phyloP scores from a whole-genome alignment of 1,140 invertebrate species.

The Alviniconcha marisindica region DNA sequence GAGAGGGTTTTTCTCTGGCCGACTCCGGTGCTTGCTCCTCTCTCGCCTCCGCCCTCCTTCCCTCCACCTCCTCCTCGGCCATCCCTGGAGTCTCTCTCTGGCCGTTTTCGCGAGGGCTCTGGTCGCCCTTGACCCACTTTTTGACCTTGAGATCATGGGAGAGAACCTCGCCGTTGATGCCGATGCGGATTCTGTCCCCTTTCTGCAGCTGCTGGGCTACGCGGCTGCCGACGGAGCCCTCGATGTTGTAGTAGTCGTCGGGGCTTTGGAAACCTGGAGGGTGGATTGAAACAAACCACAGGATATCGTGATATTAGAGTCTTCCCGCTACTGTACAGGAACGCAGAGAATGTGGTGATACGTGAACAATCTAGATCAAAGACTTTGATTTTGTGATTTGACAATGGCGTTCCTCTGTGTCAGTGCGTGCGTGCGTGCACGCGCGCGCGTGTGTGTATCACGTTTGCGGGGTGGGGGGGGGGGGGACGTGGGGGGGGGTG shows the following conservation, averaged over 20 bases:
- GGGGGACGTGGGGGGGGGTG: too few relatives aligned
- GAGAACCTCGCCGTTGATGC: constrained; percentile 67
- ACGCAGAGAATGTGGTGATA: too few relatives aligned
- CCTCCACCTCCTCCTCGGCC: not conserved
- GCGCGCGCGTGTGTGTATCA: not conserved
- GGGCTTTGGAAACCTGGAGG: constrained; percentile 55
- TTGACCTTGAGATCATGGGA: constrained; percentile 61
- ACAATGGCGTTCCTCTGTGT: not conserved
- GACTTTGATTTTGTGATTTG: not conserved
- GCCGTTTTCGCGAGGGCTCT: not conserved
- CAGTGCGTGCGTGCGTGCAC: not conserved
- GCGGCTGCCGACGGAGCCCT: constrained; percentile 65
- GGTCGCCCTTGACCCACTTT: constrained; percentile 51
- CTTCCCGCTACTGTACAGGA: too few relatives aligned
- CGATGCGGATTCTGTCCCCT: constrained; percentile 68
- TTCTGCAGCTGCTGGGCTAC: constrained; percentile 68
- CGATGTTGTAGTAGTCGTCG: constrained; percentile 69
- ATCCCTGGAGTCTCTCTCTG: constrained; percentile 4
- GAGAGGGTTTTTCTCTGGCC: not conserved
- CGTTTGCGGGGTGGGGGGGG: too few relatives aligned
- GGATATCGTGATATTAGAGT: too few relatives aligned
- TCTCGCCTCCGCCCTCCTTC: not conserved
- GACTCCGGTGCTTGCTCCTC: not conserved
- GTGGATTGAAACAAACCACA: not conserved
- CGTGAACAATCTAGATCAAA: too few relatives aligned